Percentiles rank a stretch among this genome's conserved stretches.
Evolutionary conservation across 2,888 invertebrate genomes (phyloP).

Genomic region (Heliconius ismenius): DNA sequence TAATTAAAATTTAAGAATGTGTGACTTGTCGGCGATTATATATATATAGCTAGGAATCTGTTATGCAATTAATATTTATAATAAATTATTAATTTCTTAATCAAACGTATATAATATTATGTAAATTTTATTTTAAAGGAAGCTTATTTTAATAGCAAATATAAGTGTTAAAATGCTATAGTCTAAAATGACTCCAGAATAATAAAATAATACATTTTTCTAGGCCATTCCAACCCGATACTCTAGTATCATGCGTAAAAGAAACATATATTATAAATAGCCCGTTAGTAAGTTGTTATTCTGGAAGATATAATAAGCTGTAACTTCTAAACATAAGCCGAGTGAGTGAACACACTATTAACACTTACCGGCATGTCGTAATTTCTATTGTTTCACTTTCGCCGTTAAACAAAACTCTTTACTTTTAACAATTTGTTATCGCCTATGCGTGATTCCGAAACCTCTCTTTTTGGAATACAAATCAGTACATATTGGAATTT

Average conservation of each 20-base stretch:
- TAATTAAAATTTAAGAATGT: background rate
- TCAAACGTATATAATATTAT: background rate
- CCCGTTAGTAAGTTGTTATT: background rate
- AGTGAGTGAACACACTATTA: constrained; percentile 24
- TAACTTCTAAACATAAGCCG: constrained; percentile 18
- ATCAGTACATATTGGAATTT: constrained; percentile 67
- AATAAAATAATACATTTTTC: background rate
- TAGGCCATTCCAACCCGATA: background rate
- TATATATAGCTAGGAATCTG: background rate
- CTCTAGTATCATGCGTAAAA: background rate
- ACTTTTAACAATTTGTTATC: constrained; percentile 58
- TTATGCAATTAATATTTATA: background rate
- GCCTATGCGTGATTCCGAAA: constrained; percentile 61
- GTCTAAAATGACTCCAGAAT: background rate
- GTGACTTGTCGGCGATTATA: background rate
- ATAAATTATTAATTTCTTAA: background rate
- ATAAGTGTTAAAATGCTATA: background rate
- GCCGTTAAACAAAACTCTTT: constrained; percentile 53
- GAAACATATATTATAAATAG: background rate
- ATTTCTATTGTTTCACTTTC: constrained; percentile 58
- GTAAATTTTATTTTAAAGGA: background rate
- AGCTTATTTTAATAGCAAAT: background rate
- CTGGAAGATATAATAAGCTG: background rate
- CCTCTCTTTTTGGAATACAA: constrained; percentile 67
- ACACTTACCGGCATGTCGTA: constrained; percentile 39